Conservation (phyloP, 2,113 vertebrate species). For the Sinocyclocheilus anshuiensis region DNA sequence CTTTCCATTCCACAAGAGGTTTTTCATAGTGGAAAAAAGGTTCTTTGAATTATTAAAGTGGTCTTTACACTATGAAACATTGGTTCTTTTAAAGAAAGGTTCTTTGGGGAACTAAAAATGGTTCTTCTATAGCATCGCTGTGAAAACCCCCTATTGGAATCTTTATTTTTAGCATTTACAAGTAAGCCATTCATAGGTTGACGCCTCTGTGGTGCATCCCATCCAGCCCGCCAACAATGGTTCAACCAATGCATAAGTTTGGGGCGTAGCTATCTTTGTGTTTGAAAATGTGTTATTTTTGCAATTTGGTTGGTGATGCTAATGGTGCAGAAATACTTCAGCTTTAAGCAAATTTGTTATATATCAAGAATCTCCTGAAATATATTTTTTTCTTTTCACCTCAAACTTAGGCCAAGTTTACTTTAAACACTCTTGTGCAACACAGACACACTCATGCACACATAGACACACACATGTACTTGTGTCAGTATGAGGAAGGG, state of each 20-base stretch:
- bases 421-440: constrained; percentile 2
- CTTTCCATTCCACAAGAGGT: no score
- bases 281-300: not conserved
- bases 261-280: not conserved
- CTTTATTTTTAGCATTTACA: not conserved
- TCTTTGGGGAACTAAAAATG: no score
- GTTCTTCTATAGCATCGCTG: no score
- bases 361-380: not conserved
- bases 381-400: not conserved
- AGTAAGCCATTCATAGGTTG: not conserved
- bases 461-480: constrained; percentile 18
- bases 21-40: no score
- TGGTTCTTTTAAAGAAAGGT: no score
- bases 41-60: no score
- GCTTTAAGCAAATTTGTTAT: not conserved
- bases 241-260: not conserved
- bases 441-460: not conserved
- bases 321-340: not conserved
- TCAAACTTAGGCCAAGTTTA: not conserved
- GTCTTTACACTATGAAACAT: no score
- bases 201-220: not conserved
- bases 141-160: no score
- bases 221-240: not conserved
- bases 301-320: not conserved
- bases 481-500: not conserved